phyloP scores from a whole-genome alignment of 2,797 vertebrate species.

The Poeciliopsis turneri region DNA sequence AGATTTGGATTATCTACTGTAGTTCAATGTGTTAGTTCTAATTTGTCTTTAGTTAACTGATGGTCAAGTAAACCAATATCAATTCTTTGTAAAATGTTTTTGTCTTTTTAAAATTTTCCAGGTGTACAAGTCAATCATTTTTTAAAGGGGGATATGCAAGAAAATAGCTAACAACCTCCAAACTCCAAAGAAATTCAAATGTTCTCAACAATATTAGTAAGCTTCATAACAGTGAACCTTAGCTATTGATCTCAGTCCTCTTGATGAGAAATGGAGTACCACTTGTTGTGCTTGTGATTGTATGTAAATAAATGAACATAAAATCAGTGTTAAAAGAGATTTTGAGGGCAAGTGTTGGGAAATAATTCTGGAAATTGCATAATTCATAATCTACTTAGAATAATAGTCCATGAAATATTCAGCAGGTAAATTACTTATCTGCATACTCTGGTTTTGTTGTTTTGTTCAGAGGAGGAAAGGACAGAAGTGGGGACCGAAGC shows the following conservation, averaged over 20 bases:
- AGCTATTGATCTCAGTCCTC: neutral
- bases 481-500: constrained; percentile 41
- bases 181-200: neutral
- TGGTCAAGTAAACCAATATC: neutral
- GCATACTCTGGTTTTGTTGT: constrained; percentile 73
- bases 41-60: neutral
- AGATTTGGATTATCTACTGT: neutral
- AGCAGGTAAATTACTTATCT: constrained; percentile 72
- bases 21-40: neutral
- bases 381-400: constrained; percentile 75
- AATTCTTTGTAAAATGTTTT: neutral
- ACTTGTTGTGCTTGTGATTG: constrained; percentile 52
- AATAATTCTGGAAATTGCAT: constrained; percentile 69
- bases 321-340: constrained; percentile 56
- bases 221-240: neutral
- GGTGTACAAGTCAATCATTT: neutral
- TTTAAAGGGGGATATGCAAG: neutral
- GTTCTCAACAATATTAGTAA: neutral
- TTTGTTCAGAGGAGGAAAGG: constrained; percentile 62
- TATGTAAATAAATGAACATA: constrained; percentile 53
- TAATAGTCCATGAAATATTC: constrained; percentile 78
- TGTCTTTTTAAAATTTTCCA: neutral
- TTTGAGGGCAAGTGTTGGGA: constrained; percentile 63
- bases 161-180: neutral
- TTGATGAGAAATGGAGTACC: neutral